These are phyloP conservation scores for Falco novaeseelandiae DNA, from an alignment of 2,797 vertebrate genomes.

Conservation along the genomic window DNA sequence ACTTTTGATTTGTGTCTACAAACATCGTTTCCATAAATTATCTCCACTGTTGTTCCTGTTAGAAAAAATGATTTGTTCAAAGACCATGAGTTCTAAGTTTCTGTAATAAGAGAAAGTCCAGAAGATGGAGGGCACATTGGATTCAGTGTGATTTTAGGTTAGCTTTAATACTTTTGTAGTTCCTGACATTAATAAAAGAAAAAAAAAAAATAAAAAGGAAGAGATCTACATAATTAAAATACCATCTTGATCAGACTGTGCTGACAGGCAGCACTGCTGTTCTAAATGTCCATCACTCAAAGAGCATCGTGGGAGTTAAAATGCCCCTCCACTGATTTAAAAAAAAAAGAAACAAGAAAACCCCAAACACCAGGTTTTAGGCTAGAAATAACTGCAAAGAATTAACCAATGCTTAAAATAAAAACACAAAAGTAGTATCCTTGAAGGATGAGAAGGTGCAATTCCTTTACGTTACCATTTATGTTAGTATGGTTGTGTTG, in stretches of 20 bases:
- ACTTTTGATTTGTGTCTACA: neutral
- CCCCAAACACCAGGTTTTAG: neutral
- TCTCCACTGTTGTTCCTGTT: neutral
- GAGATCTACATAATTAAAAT: neutral
- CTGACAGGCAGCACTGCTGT: neutral
- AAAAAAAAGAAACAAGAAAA: neutral
- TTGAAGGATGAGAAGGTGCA: neutral
- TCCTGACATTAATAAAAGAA: neutral
- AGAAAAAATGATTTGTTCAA: neutral
- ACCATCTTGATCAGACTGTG: neutral
- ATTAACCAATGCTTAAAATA: neutral
- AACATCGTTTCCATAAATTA: neutral
- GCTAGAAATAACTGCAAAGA: neutral
- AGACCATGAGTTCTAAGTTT: neutral
- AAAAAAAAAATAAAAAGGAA: neutral
- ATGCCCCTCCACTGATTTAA: rapidly evolving
- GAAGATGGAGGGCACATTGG: neutral
- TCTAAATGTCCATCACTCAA: neutral
- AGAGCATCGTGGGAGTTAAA: neutral
- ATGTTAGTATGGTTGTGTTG: neutral
- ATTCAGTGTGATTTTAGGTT: neutral
- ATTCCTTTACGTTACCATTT: neutral
- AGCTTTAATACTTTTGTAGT: neutral
- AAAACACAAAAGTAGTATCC: neutral
- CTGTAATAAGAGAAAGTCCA: neutral